These are phyloP conservation scores for Pristionchus mayeri DNA, from an alignment of 2,888 invertebrate species.

Conservation along the genomic window DNA sequence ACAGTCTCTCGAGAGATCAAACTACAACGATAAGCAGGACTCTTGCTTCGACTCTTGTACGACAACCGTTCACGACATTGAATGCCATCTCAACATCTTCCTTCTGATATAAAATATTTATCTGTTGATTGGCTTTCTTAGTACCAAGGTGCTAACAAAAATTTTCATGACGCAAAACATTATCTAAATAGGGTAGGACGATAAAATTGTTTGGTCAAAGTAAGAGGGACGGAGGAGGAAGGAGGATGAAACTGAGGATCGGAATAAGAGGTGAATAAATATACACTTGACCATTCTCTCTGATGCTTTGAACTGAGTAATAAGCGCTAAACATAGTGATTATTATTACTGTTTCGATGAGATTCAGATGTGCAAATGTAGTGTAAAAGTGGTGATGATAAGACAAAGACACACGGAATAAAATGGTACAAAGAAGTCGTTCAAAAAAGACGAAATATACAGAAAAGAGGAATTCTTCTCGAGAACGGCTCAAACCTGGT, in stretches of 20 bases:
- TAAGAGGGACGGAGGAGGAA: too few relatives aligned
- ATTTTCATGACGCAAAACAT: background rate
- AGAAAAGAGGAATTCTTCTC: constrained; percentile 4
- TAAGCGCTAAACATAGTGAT: background rate
- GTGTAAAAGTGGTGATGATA: background rate
- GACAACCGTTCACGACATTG: constrained; percentile 1
- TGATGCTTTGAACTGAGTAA: background rate
- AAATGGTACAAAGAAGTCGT: background rate
- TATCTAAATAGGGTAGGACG: background rate
- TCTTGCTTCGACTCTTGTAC: background rate
- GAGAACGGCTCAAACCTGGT: background rate
- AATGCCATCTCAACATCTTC: background rate
- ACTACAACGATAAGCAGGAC: constrained; percentile 11
- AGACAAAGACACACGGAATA: background rate
- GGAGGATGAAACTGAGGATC: background rate
- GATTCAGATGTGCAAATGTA: constrained; percentile 22
- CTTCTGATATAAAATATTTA: background rate
- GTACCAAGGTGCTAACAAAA: background rate
- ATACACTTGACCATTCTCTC: background rate
- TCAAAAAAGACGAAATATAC: constrained; percentile 1
- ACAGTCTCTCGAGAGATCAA: background rate
- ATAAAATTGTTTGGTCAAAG: background rate
- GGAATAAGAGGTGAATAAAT: background rate
- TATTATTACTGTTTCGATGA: background rate
- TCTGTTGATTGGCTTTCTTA: constrained; percentile 6